These are phyloP conservation scores for Galleria mellonella DNA, from an alignment of 1,140 invertebrate species.

Conservation along the genomic window DNA sequence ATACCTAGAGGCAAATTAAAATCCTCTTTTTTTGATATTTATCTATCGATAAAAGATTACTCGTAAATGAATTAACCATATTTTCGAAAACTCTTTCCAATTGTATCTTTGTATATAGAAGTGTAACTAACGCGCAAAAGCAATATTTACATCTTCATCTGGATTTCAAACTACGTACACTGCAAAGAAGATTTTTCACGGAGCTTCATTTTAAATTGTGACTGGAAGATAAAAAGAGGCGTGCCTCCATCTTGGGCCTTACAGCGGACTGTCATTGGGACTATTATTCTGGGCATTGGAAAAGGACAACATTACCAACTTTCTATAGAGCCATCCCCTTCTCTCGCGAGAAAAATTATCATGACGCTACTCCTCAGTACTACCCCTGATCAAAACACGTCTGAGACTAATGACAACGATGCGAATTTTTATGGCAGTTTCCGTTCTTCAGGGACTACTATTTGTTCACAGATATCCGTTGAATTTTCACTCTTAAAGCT, in stretches of 20 bases:
- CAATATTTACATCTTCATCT: slow-evolving; percentile 11
- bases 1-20: no score
- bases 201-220: slow-evolving; percentile 48
- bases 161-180: slow-evolving; percentile 36
- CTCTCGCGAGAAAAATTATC: slow-evolving; percentile 17
- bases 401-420: slow-evolving; percentile 57
- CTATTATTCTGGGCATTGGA: slow-evolving; percentile 18
- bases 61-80: no score
- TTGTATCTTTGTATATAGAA: no score
- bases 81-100: no score
- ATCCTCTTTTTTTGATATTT: no score
- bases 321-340: slow-evolving; percentile 13
- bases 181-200: slow-evolving; percentile 27
- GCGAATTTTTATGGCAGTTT: slow-evolving; percentile 60
- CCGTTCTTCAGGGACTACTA: slow-evolving; percentile 39
- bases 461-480: slow-evolving; percentile 48
- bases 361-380: slow-evolving; percentile 21
- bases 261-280: slow-evolving; percentile 12
- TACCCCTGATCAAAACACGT: slow-evolving; percentile 58
- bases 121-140: slow-evolving; percentile 5
- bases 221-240: slow-evolving; percentile 34
- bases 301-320: slow-evolving; percentile 6
- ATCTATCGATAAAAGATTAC: no score
- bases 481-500: slow-evolving; percentile 43
- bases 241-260: slow-evolving; percentile 9